A percentile compares a stretch with the other conserved stretches of the same genome.
These are phyloP conservation scores for Pseudopleuronectes americanus DNA, from an alignment of 2,797 vertebrate species.

Conservation along the genomic window DNA sequence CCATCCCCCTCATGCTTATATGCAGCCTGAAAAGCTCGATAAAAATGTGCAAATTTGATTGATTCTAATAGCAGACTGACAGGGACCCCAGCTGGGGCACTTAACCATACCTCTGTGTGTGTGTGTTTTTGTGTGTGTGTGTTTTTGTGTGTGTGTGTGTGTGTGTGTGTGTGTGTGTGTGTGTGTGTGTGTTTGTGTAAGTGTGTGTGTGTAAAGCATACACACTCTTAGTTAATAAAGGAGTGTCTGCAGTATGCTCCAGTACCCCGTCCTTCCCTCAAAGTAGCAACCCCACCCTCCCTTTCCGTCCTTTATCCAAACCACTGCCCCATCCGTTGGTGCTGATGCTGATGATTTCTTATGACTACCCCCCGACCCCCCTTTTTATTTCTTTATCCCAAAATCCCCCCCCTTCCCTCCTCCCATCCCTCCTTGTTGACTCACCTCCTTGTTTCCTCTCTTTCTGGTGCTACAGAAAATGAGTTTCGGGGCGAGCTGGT, in stretches of 20 bases:
- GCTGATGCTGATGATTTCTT: slow-evolving; percentile 57
- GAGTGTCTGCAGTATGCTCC: slow-evolving; percentile 60
- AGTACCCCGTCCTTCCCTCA: slow-evolving; percentile 46
- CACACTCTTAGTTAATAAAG: slow-evolving; percentile 72
- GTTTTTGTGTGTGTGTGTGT: slow-evolving; percentile 34
- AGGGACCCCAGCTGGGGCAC: slow-evolving; percentile 82
- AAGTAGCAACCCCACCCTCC: slow-evolving; percentile 32
- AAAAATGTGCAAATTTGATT: slow-evolving; percentile 86
- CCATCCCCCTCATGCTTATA: slow-evolving; percentile 42
- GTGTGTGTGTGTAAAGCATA: slow-evolving; percentile 30
- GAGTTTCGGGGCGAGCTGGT: slow-evolving; percentile 96
- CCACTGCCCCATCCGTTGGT: slow-evolving; percentile 30
- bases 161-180: slow-evolving; percentile 34
- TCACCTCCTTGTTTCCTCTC: slow-evolving; percentile 7
- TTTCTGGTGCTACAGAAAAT: slow-evolving; percentile 87
- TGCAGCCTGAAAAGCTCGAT: slow-evolving; percentile 75
- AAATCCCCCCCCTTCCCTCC: background rate
- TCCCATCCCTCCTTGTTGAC: background rate
- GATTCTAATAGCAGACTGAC: slow-evolving; percentile 84
- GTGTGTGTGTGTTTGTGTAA: slow-evolving; percentile 34
- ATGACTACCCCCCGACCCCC: slow-evolving; percentile 23
- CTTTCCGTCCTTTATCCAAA: slow-evolving; percentile 29
- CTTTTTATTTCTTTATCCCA: background rate
- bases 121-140: slow-evolving; percentile 31
- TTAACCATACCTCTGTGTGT: slow-evolving; percentile 58